Evolutionary conservation across 2,888 invertebrate species (phyloP).

Genomic region (Zelleria hepariella): DNA sequence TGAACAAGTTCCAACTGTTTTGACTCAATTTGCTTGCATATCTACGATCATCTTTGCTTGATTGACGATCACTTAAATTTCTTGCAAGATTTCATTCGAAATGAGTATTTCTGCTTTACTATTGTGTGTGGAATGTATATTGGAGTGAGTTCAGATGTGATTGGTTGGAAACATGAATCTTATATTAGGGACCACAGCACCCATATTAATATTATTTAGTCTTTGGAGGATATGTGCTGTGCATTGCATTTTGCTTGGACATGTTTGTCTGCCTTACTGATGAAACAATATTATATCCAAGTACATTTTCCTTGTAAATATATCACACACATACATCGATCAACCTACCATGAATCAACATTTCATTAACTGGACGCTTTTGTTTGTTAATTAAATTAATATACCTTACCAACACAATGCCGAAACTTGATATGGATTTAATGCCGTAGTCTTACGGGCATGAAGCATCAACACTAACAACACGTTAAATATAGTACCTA

Average conservation of each 20-base stretch:
- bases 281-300: slow-evolving; percentile 35
- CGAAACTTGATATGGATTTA: neutral
- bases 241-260: slow-evolving; percentile 36
- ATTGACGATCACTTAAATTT: neutral
- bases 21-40: neutral
- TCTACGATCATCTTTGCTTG: neutral
- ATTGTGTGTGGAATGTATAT: slow-evolving; percentile 1
- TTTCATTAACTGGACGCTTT: slow-evolving; percentile 34
- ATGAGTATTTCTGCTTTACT: neutral
- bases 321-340: slow-evolving; percentile 22
- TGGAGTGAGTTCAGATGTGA: neutral
- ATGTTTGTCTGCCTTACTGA: slow-evolving; percentile 68
- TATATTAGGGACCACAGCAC: neutral
- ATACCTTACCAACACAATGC: slow-evolving; percentile 23
- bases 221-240: neutral
- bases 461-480: slow-evolving; percentile 62
- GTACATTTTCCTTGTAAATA: slow-evolving; percentile 32
- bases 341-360: slow-evolving; percentile 17
- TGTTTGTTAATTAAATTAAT: slow-evolving; percentile 45
- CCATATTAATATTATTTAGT: neutral
- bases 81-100: neutral
- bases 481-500: slow-evolving; percentile 11
- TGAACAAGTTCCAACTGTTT: neutral
- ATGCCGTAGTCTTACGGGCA: slow-evolving; percentile 37
- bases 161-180: neutral